Base-by-base conservation (phyloP, 2,113 vertebrate genomes). In the Tupaia chinensis region DNA sequence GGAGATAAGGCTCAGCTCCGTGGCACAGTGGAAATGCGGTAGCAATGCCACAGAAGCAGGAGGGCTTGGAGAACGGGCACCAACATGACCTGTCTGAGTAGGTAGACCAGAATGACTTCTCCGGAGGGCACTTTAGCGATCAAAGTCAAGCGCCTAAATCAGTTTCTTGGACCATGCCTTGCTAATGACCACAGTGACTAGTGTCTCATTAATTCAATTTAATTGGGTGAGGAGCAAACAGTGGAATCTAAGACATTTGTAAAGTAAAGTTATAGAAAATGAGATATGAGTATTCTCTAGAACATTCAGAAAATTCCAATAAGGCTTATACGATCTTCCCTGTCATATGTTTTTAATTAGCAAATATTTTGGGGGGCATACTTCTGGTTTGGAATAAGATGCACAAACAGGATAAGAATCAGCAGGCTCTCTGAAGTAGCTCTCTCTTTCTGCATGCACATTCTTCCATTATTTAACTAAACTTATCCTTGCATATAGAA, bases 181-280 rank as follows among this genome's bases (percentile, higher is more conserved):
- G 93, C 17, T 53, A 95, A 95, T 89, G 89, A 96, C 74, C 84
- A 61, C 9, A 60, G 69, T 68, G 89, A 96, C 93, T 93, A 15
- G n/a, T 70, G 56, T 93, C 92, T 97, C 95, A 97, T 93, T 96
- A 96, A 94, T 87, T 96, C 95, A 93, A 90, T 96, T 94, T 94
- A 96, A 97, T 89, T 95, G 94, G 68, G 44, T 68, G 61, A 96
- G 78, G 73, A 93, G 72, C 91, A 93, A 94, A 73, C 74, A 88
- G 72, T 87, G 90, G 78, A 58, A 95, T 80, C 70, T 69, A 92
- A 94, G 79, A 86, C 68, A 94, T 56, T 91, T 89, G 54, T 32
- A 77, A 95, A 95, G 68, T 74, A 83, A 29, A 88, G 74, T 96
- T 96, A 87, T 20, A 95, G 29, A 32, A 65, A 85, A 93, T 69